Evolutionary conservation across 2,113 vertebrate species (phyloP).

Genomic region (Psammodynastes pulverulentus): DNA sequence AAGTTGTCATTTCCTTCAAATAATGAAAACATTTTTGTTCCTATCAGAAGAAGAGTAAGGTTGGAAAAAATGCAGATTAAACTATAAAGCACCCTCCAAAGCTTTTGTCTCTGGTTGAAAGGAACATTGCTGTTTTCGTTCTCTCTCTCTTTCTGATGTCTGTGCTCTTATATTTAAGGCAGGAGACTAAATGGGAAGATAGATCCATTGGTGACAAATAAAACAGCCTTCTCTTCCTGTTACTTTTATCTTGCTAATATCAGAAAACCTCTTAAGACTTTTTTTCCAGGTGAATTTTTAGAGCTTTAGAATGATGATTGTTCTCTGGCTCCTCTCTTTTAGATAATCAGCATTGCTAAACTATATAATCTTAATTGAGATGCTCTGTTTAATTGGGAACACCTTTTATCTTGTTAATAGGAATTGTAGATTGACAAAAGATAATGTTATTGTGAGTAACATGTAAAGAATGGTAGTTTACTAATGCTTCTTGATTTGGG

Average conservation of each 20-base stretch:
- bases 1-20: neutral
- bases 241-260: slow-evolving; percentile 43
- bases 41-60: neutral
- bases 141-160: neutral
- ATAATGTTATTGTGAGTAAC: slow-evolving; percentile 40
- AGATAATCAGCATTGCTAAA: slow-evolving; percentile 41
- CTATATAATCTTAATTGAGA: slow-evolving; percentile 42
- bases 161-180: neutral
- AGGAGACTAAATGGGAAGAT: neutral
- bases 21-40: neutral
- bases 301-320: neutral
- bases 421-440: slow-evolving; percentile 31
- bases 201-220: slow-evolving; percentile 22
- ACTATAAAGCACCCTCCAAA: neutral
- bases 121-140: neutral
- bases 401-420: slow-evolving; percentile 48
- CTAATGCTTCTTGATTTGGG: slow-evolving; percentile 24
- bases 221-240: slow-evolving; percentile 10
- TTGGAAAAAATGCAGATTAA: neutral
- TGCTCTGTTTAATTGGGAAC: slow-evolving; percentile 38
- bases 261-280: slow-evolving; percentile 44
- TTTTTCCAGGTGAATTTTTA: neutral
- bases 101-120: neutral
- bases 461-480: slow-evolving; percentile 16
- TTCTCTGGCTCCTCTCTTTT: slow-evolving; percentile 20